Evolutionary conservation across 2,797 vertebrate species (phyloP).

Genomic region (Pseudochaenichthys georgianus): DNA sequence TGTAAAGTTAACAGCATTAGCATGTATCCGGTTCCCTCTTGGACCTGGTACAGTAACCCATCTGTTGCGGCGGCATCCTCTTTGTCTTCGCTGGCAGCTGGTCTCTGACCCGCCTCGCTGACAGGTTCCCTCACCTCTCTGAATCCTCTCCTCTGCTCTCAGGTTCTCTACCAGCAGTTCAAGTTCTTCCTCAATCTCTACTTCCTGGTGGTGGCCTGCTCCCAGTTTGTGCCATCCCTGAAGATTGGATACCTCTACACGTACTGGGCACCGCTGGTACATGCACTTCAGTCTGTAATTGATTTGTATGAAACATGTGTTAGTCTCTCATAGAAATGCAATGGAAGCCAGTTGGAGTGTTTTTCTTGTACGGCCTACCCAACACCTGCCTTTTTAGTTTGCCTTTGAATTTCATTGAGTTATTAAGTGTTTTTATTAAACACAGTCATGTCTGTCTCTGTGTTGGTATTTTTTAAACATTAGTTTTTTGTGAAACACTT

Average conservation of each 20-base stretch:
- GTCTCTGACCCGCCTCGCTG: slow-evolving; percentile 41
- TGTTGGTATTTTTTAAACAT: too few relatives aligned
- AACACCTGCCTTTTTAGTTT: too few relatives aligned
- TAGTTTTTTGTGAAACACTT: too few relatives aligned
- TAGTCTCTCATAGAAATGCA: not conserved
- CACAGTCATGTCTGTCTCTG: too few relatives aligned
- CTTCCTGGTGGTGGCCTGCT: slow-evolving; percentile 97
- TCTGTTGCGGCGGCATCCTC: slow-evolving; percentile 34
- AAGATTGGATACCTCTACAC: slow-evolving; percentile 99
- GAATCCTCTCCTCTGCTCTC: slow-evolving; percentile 50
- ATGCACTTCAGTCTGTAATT: slow-evolving; percentile 21
- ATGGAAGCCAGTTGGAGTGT: not conserved
- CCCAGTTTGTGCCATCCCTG: slow-evolving; percentile 95
- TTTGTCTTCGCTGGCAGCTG: slow-evolving; percentile 42
- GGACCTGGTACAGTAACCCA: slow-evolving; percentile 46
- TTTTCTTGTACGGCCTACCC: too few relatives aligned
- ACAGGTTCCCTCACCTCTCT: slow-evolving; percentile 35
- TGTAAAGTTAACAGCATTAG: slow-evolving; percentile 64
- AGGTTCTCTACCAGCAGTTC: slow-evolving; percentile 99
- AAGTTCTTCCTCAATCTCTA: slow-evolving; percentile 99
- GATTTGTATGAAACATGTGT: not conserved
- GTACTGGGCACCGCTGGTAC: slow-evolving; percentile 99
- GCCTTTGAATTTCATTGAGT: too few relatives aligned
- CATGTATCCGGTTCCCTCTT: slow-evolving; percentile 44
- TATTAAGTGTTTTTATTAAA: too few relatives aligned